A percentile compares a stretch with the other conserved stretches of the same genome.
These are phyloP conservation scores for Paradisaea rubra DNA, from an alignment of 2,113 vertebrate genomes.

Conservation along the genomic window DNA sequence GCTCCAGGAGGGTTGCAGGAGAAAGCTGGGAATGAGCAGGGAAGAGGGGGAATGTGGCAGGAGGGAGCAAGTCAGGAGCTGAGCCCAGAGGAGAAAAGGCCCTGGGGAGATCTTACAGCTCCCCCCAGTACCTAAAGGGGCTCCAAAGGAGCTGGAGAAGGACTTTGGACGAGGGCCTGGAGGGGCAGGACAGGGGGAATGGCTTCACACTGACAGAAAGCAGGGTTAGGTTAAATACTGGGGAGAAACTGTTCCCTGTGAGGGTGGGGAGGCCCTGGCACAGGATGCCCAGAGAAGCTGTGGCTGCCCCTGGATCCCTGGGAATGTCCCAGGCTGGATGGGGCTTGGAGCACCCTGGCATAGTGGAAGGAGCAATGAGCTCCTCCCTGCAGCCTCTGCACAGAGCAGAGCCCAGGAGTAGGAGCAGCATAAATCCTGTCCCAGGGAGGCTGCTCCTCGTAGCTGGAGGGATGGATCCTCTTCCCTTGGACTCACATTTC, in stretches of 20 bases:
- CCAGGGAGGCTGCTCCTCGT: not conserved
- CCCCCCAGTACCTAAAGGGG: not conserved
- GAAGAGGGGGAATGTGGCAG: not conserved
- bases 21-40: not conserved
- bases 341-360: not conserved
- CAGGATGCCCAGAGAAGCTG: not conserved
- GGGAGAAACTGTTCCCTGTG: not conserved
- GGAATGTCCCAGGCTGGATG: not conserved
- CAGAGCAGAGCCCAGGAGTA: not conserved
- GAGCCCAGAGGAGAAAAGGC: not conserved
- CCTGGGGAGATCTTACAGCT: not conserved
- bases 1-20: fast-evolving
- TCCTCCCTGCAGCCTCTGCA: not conserved
- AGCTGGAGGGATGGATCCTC: not conserved
- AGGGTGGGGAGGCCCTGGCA: not conserved
- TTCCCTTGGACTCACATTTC: fast-evolving
- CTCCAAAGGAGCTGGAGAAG: not conserved
- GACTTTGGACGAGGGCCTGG: not conserved
- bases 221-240: not conserved
- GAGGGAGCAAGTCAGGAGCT: not conserved
- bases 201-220: not conserved
- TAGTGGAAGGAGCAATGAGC: not conserved
- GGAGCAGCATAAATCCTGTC: not conserved
- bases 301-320: not conserved
- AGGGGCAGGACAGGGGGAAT: not conserved